These are phyloP conservation scores for Gymnorhina tibicen DNA, from an alignment of 2,113 vertebrate species.

Conservation along the genomic window DNA sequence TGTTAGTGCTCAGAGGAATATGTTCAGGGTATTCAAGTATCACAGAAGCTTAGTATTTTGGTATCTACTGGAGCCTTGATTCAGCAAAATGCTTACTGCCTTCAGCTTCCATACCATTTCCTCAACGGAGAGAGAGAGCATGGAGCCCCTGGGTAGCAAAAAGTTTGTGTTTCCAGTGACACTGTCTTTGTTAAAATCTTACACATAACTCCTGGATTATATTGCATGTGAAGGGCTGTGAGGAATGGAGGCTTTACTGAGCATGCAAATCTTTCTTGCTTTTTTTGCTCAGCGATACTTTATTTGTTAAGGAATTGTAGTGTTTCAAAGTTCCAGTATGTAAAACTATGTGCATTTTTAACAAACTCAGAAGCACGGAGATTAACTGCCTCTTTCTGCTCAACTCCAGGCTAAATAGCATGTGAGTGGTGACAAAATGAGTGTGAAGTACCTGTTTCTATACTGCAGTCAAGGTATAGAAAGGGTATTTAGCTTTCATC, in stretches of 20 bases:
- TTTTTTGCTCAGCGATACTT: neutral
- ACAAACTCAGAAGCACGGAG: neutral
- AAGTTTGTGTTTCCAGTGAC: neutral
- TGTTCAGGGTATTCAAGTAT: neutral
- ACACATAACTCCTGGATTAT: neutral
- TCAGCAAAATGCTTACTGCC: neutral
- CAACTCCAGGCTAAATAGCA: neutral
- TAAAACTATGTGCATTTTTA: constrained; percentile 37
- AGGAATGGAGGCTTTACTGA: neutral
- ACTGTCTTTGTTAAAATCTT: neutral
- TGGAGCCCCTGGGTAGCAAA: neutral
- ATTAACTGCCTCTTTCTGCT: constrained; percentile 22
- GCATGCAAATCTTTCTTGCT: neutral
- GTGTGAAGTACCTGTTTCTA: neutral
- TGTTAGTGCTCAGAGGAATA: neutral
- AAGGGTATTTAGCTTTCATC: constrained; percentile 13
- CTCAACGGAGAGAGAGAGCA: neutral
- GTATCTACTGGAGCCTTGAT: neutral
- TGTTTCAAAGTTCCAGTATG: neutral
- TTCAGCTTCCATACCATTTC: neutral
- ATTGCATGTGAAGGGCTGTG: neutral
- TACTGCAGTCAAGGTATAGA: neutral
- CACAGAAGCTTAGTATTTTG: neutral
- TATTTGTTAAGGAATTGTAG: neutral
- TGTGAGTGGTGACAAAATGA: neutral